Base-by-base conservation (phyloP, 1,140 invertebrate species). In the Leucophenga varia region DNA sequence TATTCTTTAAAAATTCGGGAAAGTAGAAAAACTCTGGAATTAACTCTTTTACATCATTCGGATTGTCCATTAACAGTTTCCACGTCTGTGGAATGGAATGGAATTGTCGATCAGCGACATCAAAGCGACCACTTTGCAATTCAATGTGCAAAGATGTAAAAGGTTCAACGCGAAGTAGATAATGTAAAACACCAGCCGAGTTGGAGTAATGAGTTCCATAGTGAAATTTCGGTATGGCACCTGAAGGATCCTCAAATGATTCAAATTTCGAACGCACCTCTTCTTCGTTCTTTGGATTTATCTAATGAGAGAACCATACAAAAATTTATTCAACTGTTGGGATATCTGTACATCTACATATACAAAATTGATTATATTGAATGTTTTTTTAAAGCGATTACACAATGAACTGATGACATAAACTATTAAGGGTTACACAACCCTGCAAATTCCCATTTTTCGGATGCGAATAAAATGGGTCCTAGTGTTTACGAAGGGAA, bases 11-110 rank as follows among this genome's bases (percentile, higher is more conserved):
- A 68, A 89, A 89, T 71, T 91, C 89, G 1, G 90, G 88, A 43
- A 92, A 80, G 74, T 90, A 91, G 63, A 91, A 91, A 74, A 91
- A 92, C 71, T 91, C 88, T 18, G 89, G 89, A 61, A 91, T 91
- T 1, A 92, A 77, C 73, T 91, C 89, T 74, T 90, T 90, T 1
- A 92, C 86, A 76, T 91, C 89, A 38, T 90, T 89, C 78, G 91
- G 91, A 76, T 91, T 91, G 72, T 90, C 86, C 75, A 80, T 86
- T 70, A 60, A 80, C 77, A 69, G 86, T 82, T 63, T 86, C 86
- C 87, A 91, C 3, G 86, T 87, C 68, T 92, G 89, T 28, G 82
- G 81, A 22, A 90, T 80, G 28, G 85, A 87, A 74, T 91, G 88
- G 67, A 92, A 91, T 81, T 91, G 90, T 34, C 89, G 78, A 75